phyloP scores from a whole-genome alignment of 1,140 invertebrate species.

The Rhagoletis zephyria region DNA sequence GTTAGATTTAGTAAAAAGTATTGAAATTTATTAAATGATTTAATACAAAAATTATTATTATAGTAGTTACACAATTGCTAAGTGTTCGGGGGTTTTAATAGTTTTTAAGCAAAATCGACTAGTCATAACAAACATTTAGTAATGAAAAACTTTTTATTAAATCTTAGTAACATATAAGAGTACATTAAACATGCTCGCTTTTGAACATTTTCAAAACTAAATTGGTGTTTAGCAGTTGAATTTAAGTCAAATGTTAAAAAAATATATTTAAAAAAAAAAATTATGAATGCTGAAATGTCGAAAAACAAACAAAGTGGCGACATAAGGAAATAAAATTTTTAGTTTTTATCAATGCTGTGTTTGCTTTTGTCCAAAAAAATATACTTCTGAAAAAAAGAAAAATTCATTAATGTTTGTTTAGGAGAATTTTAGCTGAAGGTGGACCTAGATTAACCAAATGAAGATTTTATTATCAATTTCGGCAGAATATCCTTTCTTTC shows the following conservation, averaged over 20 bases:
- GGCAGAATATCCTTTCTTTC: too few species aligned
- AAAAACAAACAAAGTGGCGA: background rate
- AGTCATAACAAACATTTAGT: conserved; percentile 35
- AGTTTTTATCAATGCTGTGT: too few species aligned
- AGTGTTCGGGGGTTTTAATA: background rate
- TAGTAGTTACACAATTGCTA: background rate
- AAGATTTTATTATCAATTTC: too few species aligned
- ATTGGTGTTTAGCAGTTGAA: background rate
- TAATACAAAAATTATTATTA: background rate
- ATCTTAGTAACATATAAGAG: background rate
- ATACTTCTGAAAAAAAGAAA: too few species aligned
- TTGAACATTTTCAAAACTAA: background rate
- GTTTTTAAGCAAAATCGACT: conserved; percentile 16
- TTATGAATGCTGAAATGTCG: background rate
- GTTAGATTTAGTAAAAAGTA: too few species aligned
- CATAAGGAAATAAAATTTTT: background rate
- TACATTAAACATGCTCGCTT: conserved; percentile 9
- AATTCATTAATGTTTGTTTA: too few species aligned
- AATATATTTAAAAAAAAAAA: background rate
- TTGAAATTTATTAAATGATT: too few species aligned
- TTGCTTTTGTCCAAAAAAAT: too few species aligned
- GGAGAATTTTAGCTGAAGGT: too few species aligned
- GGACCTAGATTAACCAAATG: too few species aligned
- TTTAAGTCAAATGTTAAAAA: background rate
- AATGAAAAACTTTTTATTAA: background rate